Conservation (phyloP, 2,797 vertebrate species). For the Megalops cyprinoides region DNA sequence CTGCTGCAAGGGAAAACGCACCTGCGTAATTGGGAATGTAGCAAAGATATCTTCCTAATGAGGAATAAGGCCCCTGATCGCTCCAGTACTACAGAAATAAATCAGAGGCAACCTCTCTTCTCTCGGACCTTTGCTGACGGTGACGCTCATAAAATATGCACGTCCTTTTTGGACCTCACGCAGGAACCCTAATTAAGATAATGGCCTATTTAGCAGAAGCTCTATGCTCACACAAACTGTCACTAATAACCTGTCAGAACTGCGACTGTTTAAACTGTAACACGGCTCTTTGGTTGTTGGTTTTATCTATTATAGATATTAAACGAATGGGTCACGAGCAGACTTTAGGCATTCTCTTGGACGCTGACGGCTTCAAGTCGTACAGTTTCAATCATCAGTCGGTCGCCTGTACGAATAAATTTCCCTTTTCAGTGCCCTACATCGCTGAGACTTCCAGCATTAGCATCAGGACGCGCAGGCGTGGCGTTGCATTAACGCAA, state of each 20-base stretch:
- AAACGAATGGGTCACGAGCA: neutral
- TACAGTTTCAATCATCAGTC: neutral
- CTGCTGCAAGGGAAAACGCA: neutral
- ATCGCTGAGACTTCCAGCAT: neutral
- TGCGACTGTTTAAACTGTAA: slow-evolving; percentile 3
- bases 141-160: neutral
- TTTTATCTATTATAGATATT: neutral
- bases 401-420: neutral
- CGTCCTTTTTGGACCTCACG: neutral
- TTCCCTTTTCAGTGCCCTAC: neutral
- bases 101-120: neutral
- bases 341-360: neutral
- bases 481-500: slow-evolving; percentile 6
- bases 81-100: neutral
- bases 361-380: neutral
- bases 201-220: slow-evolving; percentile 2
- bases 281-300: slow-evolving; percentile 10
- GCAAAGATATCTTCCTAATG: neutral
- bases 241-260: slow-evolving; percentile 9
- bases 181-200: slow-evolving; percentile 8
- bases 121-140: neutral
- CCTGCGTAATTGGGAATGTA: neutral
- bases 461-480: neutral
- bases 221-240: neutral
- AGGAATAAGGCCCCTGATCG: neutral